Conservation (phyloP, 2,888 invertebrate genomes). For the Drosophila kuntzei region DNA sequence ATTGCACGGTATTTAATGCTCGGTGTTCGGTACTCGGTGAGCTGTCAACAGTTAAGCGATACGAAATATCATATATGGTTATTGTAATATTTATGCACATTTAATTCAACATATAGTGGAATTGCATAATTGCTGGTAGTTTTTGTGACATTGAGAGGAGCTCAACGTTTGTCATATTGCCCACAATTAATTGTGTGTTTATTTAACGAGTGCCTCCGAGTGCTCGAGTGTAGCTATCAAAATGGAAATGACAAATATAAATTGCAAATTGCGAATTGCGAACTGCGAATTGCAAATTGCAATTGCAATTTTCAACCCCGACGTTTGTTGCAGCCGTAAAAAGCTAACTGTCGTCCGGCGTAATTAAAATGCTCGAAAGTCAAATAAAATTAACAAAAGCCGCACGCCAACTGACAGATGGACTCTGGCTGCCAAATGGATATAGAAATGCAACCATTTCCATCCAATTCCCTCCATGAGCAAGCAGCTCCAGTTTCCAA, state of each 20-base stretch:
- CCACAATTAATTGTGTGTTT: slow-evolving; percentile 73
- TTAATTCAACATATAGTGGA: slow-evolving; percentile 28
- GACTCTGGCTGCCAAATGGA: slow-evolving; percentile 8
- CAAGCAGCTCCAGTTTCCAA: background rate
- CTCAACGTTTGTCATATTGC: slow-evolving; percentile 41
- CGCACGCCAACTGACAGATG: slow-evolving; percentile 27
- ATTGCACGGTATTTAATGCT: background rate
- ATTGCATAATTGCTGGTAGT: slow-evolving; percentile 34
- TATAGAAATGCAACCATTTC: slow-evolving; percentile 2
- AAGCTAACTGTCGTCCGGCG: slow-evolving; percentile 27
- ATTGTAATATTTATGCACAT: slow-evolving; percentile 42
- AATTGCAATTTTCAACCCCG: slow-evolving; percentile 42
- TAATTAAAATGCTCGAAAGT: slow-evolving; percentile 59
- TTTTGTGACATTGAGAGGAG: slow-evolving; percentile 42
- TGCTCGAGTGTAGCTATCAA: slow-evolving; percentile 14
- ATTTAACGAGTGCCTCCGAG: slow-evolving; percentile 43
- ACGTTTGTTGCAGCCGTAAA: slow-evolving; percentile 33
- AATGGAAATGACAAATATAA: slow-evolving; percentile 15
- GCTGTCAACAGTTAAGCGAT: slow-evolving; percentile 37
- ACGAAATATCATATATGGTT: slow-evolving; percentile 18
- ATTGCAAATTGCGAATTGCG: slow-evolving; percentile 19
- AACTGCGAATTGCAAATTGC: slow-evolving; percentile 38
- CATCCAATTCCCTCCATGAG: background rate
- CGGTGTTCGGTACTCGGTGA: background rate
- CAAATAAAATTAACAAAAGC: slow-evolving; percentile 60